phyloP scores from a whole-genome alignment of 2,113 vertebrate genomes.

The Atherinomorus stipes region DNA sequence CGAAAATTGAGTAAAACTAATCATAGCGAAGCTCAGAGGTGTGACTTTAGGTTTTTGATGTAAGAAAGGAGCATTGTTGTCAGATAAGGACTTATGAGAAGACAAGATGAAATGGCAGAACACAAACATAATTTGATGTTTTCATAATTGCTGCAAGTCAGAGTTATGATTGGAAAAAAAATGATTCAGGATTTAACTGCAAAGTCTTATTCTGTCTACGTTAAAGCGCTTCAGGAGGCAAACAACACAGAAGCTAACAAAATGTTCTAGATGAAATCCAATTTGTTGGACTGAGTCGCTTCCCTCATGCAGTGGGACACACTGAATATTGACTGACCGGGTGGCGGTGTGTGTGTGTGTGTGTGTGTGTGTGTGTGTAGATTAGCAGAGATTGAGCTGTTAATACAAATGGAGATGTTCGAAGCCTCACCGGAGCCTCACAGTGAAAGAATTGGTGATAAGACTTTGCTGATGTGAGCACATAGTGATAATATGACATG shows the following conservation, averaged over 20 bases:
- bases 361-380: slow-evolving; percentile 14
- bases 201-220: neutral
- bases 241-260: neutral
- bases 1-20: too few species aligned
- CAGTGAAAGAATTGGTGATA: slow-evolving; percentile 8
- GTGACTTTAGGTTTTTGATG: too few species aligned
- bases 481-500: slow-evolving; percentile 1
- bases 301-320: neutral
- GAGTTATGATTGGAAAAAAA: neutral
- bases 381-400: neutral
- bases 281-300: neutral
- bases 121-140: neutral
- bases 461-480: slow-evolving; percentile 34
- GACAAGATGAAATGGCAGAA: neutral
- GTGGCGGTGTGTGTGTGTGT: too few species aligned
- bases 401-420: neutral
- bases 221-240: neutral
- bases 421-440: slow-evolving; percentile 1
- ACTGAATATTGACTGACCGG: neutral
- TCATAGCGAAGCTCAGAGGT: too few species aligned
- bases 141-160: neutral
- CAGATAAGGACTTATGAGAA: too few species aligned
- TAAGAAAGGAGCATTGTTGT: neutral
- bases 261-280: slow-evolving; percentile 17
- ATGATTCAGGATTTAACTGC: neutral